A percentile compares a stretch with the other conserved stretches of the same genome.
Evolutionary conservation across 2,797 vertebrate species (phyloP).

Genomic region (Peromyscus melanophrys): DNA sequence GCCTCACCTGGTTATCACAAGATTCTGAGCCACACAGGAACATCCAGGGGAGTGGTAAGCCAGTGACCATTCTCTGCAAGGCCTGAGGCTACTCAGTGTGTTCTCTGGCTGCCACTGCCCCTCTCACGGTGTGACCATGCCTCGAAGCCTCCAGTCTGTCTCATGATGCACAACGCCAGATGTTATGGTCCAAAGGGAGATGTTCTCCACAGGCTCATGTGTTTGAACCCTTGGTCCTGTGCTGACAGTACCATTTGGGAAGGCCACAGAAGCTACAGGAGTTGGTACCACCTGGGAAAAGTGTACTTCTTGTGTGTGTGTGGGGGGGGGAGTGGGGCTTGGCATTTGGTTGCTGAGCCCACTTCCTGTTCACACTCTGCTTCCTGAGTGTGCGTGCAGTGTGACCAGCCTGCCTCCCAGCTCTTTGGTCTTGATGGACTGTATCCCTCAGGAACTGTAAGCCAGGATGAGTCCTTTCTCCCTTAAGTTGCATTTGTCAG

Average conservation of each 20-base stretch:
- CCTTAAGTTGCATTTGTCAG: neutral
- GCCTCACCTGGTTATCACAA: neutral
- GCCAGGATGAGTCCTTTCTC: neutral
- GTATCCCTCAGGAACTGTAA: neutral
- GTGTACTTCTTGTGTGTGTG: neutral
- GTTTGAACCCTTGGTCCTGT: neutral
- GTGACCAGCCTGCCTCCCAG: neutral
- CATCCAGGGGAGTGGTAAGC: fast-evolving
- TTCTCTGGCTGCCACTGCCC: neutral
- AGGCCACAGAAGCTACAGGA: neutral
- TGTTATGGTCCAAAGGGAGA: neutral
- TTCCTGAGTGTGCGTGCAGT: neutral
- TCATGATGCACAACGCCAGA: fast-evolving
- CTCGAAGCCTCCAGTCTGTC: neutral
- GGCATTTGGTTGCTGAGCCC: neutral
- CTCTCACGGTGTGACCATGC: too few relatives aligned
- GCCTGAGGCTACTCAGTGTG: fast-evolving
- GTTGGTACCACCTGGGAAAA: neutral
- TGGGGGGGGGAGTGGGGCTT: too few relatives aligned
- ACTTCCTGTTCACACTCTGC: neutral
- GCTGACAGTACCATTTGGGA: neutral
- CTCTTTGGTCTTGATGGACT: neutral
- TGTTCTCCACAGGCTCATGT: neutral
- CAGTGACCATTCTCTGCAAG: neutral
- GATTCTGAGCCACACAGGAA: neutral